Base-by-base conservation (phyloP, 2,113 vertebrate species). In the Anarhynchus alexandrinus region DNA sequence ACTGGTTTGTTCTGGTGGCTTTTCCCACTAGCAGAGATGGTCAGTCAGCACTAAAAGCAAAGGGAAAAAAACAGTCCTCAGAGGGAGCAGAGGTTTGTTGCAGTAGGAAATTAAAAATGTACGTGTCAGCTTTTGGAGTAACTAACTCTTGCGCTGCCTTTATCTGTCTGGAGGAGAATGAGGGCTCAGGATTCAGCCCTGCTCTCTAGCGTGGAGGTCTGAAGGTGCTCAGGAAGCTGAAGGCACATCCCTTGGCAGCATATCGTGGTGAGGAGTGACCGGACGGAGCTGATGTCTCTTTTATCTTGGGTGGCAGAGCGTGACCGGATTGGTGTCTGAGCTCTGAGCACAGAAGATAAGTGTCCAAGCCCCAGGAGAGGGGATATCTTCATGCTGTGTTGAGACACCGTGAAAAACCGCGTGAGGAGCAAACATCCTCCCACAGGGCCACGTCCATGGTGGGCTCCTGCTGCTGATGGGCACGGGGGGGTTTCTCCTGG, bases 381-480 rank as follows among this genome's bases (percentile, higher is more conserved):
- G 34, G 34, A 40, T 32, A 9, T 78, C 45, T 66, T 81, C 64
- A 6, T 65, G 29, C 30, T 2, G 2, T 19, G 11, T 55, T 0
- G 0, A 84, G 58, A 64, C 1, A 4, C 81, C 0, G 0, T 72
- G 79, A 74, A 64, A 55, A 83, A 38, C 27, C 2, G 4, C 20
- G 11, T 65, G 59, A 80, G 61, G 23, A 62, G n/a, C 38, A 26
- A 67, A 25, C 5, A 27, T 52, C 49, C 29, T 69, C 52, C 52
- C 43, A 11, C 29, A 32, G 40, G 22, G 21, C 1, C 40, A 20
- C 0, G 0, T 55, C 73, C 2, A 1, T 51, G 58, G 40, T 65
- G 59, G 49, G 77, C 55, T 81, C 36, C 64, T 70, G 69, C 58
- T 85, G 74, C 54, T 70, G 49, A 5, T 36, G 11, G 40, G 16